Conservation (phyloP, 2,888 invertebrate genomes). For the Amphiduros pacificus region DNA sequence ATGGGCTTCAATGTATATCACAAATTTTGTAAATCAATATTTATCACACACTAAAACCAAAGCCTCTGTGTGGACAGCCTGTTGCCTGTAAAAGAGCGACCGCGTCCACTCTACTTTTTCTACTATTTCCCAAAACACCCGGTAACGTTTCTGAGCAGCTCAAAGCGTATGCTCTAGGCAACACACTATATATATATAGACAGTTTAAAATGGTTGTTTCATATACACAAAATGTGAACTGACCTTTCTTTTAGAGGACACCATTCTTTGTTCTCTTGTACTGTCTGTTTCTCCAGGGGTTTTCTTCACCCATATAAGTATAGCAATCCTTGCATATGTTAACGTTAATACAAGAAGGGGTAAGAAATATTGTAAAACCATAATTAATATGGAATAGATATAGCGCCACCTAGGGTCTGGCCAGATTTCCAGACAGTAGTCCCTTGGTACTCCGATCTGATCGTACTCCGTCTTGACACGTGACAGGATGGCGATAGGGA, state of each 20-base stretch:
- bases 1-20: no score
- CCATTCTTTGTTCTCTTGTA: conserved; percentile 79
- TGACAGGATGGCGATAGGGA: conserved; percentile 77
- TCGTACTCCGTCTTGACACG: conserved; percentile 57
- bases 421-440: conserved; percentile 37
- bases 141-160: no score
- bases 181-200: no score
- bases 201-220: no score
- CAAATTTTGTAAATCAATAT: no score
- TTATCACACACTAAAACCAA: no score
- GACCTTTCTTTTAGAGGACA: conserved; percentile 86
- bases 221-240: conserved; percentile 3
- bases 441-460: conserved; percentile 4
- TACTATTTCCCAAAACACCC: no score
- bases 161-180: no score
- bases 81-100: no score
- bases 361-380: conserved; percentile 81
- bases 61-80: no score
- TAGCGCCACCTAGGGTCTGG: conserved; percentile 32
- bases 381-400: conserved; percentile 76
- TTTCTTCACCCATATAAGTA: conserved; percentile 85
- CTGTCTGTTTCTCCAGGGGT: conserved; percentile 88
- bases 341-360: conserved; percentile 81
- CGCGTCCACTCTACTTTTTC: no score
- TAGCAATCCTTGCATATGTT: conserved; percentile 83